Conservation (phyloP, 2,888 invertebrate species). For the Scaptomyza tumidula region DNA sequence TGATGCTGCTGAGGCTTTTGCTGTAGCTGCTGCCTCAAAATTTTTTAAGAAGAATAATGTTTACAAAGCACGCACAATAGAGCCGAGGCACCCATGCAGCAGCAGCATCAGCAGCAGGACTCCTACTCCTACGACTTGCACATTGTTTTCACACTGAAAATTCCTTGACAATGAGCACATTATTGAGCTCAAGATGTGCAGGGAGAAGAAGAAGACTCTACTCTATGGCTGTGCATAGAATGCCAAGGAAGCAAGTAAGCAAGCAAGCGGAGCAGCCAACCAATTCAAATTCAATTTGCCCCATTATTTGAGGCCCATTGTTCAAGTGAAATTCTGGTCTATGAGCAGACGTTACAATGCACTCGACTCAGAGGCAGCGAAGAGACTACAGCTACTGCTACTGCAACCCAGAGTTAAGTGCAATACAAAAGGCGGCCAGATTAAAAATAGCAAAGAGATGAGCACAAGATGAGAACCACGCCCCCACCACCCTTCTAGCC, state of each 20-base stretch:
- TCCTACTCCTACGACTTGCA: slow-evolving; percentile 49
- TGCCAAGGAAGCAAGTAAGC: slow-evolving; percentile 35
- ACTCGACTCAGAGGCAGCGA: slow-evolving; percentile 37
- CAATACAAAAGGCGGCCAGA: slow-evolving; percentile 75
- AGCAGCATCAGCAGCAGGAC: slow-evolving; percentile 29
- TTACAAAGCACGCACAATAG: slow-evolving; percentile 77
- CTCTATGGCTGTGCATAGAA: slow-evolving; percentile 41
- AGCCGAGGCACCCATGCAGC: slow-evolving; percentile 26
- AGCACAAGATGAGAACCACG: slow-evolving; percentile 46
- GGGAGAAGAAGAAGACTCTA: slow-evolving; percentile 21
- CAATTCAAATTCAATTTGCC: slow-evolving; percentile 84
- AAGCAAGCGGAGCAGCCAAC: slow-evolving; percentile 55
- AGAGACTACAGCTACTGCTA: slow-evolving; percentile 26
- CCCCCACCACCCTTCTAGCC: slow-evolving; percentile 2
- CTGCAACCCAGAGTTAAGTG: slow-evolving; percentile 73
- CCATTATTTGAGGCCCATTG: slow-evolving; percentile 82
- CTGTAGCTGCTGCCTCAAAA: slow-evolving; percentile 38
- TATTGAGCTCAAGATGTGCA: slow-evolving; percentile 60
- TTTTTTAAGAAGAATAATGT: slow-evolving; percentile 78
- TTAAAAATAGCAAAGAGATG: slow-evolving; percentile 75
- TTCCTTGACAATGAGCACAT: slow-evolving; percentile 72
- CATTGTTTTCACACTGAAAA: slow-evolving; percentile 76
- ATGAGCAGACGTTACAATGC: slow-evolving; percentile 56
- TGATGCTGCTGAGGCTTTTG: slow-evolving; percentile 4
- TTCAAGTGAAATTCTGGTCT: slow-evolving; percentile 65